phyloP scores from a whole-genome alignment of 2,797 vertebrate genomes.

The Enteromius fasciolatus region DNA sequence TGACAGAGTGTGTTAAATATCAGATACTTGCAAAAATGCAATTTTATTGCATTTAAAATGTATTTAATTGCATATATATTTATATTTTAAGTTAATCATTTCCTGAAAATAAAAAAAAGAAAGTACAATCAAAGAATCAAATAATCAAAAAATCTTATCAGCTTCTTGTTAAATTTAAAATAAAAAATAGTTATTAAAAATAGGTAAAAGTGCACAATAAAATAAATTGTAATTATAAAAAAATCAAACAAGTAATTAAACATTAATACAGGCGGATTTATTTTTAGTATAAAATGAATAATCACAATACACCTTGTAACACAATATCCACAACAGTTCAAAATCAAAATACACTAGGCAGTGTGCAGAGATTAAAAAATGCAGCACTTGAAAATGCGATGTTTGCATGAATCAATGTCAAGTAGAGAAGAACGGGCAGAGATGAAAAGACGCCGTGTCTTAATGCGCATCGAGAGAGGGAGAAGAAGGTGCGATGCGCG shows the following conservation, averaged over 20 bases:
- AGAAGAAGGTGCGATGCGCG: conserved; percentile 70
- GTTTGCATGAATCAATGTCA: conserved; percentile 61
- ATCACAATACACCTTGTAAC: conserved; percentile 4
- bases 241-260: neutral
- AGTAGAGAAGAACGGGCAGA: conserved; percentile 64
- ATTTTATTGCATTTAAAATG: neutral
- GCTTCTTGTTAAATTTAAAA: neutral
- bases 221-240: neutral
- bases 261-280: neutral
- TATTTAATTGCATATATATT: neutral
- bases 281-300: neutral
- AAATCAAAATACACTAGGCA: conserved; percentile 38
- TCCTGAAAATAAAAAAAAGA: neutral
- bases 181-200: neutral
- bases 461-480: conserved; percentile 74
- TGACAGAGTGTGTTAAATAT: neutral
- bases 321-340: conserved; percentile 33
- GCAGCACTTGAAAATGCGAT: conserved; percentile 61
- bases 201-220: conserved; percentile 13
- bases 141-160: too few relatives aligned
- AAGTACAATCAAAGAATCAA: neutral
- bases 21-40: neutral
- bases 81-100: neutral
- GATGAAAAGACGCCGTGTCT: conserved; percentile 62
- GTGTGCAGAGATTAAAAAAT: conserved; percentile 58